Base-by-base conservation (phyloP, 2,797 vertebrate species). In the Falco rusticolus region DNA sequence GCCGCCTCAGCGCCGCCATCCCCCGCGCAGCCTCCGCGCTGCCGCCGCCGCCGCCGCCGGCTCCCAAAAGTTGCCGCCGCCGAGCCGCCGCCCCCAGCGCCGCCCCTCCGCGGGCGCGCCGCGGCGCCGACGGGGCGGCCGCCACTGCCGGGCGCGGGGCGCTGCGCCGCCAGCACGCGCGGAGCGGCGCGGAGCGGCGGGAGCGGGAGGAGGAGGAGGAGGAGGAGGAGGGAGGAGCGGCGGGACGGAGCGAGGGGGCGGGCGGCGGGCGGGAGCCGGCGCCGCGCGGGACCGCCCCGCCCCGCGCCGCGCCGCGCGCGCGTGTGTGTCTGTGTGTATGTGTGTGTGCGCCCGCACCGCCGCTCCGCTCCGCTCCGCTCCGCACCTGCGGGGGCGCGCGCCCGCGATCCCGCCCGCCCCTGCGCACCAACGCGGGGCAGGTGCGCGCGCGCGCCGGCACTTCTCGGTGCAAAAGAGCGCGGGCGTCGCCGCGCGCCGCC, bases 21-120 rank as follows among this genome's bases (percentile, higher is more conserved):
- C 86, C 63, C 74, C 90, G 90, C 84, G 77, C 89, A 86, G 83
- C 83, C 89, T 90, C 90, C 89, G 82, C 89, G 76, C 82, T 56
- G 89, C 77, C 77, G 70, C 84, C 84, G 82, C 84, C n/a, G n/a
- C n/a, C n/a, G n/a, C n/a, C n/a, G n/a, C n/a, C 78, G 70, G 89
- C 75, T 79, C 89, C 89, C 89, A 79, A 91, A 87, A 92, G 90
- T 87, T 92, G 78, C 76, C 66, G 78, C 77, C 78, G 85, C 85
- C 34, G 85, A 86, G 74, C 85, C 85, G 6, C 76, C 84, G 90
- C 90, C 90, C 84, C 84, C 84, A 78, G 90, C 90, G 84, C 90
- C 90, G 79, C 90, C 90, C 90, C 85, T 83, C 64, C 79, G 65
- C 84, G 84, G 79, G 70, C 43, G 63, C 80, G 65, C 82, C 61